These are phyloP conservation scores for Lampropteryx suffumata DNA, from an alignment of 2,888 invertebrate species.

Conservation along the genomic window DNA sequence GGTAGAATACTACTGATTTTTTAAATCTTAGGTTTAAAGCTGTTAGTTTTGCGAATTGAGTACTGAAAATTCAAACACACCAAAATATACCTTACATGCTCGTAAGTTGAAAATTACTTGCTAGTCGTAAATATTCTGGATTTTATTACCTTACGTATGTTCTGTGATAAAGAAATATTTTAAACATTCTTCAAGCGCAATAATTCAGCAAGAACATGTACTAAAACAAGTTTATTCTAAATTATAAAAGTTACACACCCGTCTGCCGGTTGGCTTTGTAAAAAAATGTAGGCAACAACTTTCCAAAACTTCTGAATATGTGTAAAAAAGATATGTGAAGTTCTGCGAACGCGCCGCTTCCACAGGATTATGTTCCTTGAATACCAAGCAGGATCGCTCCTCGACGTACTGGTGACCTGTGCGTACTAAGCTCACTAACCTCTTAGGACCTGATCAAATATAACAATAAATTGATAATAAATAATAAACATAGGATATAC, in stretches of 20 bases:
- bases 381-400: conserved; percentile 55
- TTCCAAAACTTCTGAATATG: conserved; percentile 63
- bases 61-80: too few species aligned
- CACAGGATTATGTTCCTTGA: conserved; percentile 51
- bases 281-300: conserved; percentile 57
- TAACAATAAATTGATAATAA: too few species aligned
- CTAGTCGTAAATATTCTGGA: too few species aligned
- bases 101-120: too few species aligned
- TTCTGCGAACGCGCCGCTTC: conserved; percentile 36
- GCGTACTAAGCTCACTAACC: conserved; percentile 50
- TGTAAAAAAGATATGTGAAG: conserved; percentile 58
- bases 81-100: too few species aligned
- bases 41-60: too few species aligned
- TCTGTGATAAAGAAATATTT: conserved; percentile 3
- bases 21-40: too few species aligned
- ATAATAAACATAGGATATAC: too few species aligned
- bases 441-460: conserved; percentile 57
- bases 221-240: conserved; percentile 14
- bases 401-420: conserved; percentile 54
- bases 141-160: too few species aligned
- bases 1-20: too few species aligned
- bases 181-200: conserved; percentile 10
- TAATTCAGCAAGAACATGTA: conserved; percentile 13
- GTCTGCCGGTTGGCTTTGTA: conserved; percentile 41
- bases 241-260: conserved; percentile 45